Evolutionary conservation across 2,797 vertebrate genomes (phyloP).

Genomic region (Sebastes oblongus): DNA sequence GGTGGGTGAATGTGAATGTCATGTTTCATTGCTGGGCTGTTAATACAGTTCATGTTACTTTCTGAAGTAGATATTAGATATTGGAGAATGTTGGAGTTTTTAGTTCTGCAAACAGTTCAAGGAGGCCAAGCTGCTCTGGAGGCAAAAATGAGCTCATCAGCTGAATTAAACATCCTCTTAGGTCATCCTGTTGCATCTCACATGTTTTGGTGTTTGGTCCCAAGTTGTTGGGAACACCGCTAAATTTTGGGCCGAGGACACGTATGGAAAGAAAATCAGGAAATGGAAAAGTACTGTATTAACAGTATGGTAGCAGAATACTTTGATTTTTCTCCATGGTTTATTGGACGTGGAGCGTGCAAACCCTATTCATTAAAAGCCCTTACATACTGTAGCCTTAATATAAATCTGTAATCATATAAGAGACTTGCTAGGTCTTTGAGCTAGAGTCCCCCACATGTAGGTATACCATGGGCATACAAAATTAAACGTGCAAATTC

Average conservation of each 20-base stretch:
- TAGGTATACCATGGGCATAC: not conserved
- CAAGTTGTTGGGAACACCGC: not conserved
- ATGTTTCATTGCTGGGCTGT: not conserved
- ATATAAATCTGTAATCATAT: not conserved
- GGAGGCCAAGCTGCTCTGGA: constrained; percentile 13
- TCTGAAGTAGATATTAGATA: constrained; percentile 3
- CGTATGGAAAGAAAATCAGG: not conserved
- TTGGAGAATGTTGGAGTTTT: not conserved
- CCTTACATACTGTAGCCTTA: not conserved
- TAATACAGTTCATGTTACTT: not conserved
- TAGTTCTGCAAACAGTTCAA: not conserved
- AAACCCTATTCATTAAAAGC: not conserved
- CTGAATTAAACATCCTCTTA: not conserved
- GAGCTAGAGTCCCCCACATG: not conserved
- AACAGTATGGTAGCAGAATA: not conserved
- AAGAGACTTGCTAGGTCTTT: not conserved
- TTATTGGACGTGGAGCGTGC: not conserved
- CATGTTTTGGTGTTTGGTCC: not conserved
- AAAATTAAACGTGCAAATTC: not conserved
- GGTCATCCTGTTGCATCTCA: not conserved
- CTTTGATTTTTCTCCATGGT: not conserved
- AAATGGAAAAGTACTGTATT: not conserved
- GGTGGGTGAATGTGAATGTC: not conserved
- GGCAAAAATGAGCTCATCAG: not conserved
- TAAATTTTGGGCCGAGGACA: not conserved